Evolutionary conservation across 1,140 invertebrate genomes (phyloP), one percentile per base, ranked within the genome.

Genomic region (Pseudoatta argentina): DNA sequence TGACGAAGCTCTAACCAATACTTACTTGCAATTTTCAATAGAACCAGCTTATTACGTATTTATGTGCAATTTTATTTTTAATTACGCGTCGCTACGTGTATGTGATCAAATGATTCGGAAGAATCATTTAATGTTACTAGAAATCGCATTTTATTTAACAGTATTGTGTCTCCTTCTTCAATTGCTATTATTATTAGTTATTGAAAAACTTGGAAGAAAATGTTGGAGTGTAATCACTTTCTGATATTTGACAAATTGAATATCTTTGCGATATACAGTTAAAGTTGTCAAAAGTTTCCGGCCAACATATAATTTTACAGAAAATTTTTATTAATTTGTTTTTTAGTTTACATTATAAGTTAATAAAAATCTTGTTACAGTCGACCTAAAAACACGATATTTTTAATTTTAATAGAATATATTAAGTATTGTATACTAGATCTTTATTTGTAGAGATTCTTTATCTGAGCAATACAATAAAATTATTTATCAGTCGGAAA

Each of bases 61-160:
- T 67, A 79, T 3, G 63, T 44, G 27, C n/a, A 27, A 77, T 53
- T 55, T 53, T 79, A 69, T 39, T 53, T 69, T 79, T 79, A 79
- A 79, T 79, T 69, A 39, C 27, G 18, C n/a, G 10, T 39, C 21
- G 14, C 8, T 44, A 12, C 14, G n/a, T 18, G 6, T 55, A 5
- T 57, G 16, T 55, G 48, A 67, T 79, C 69, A 79, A 79, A 55
- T n/a, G 10, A 2, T n/a, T 44, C 48, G 21, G 71, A 55, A 48
- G 21, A 6, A 34, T 34, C 6, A 34, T 34, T 34, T 34, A n/a
- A 7, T 5, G 39, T 6, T n/a, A 8, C 44, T 44, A n/a, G 18
- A 14, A 55, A 81, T 21, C 8, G 24, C 6, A 55, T 71, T 69
- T 3, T 48, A 27, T 7, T 48, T 30, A 30, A 10, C 18, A 30